Percentiles rank a stretch among this genome's conserved stretches.
Conservation (phyloP, 2,888 invertebrate species). For the Oligia fasciuncula region DNA sequence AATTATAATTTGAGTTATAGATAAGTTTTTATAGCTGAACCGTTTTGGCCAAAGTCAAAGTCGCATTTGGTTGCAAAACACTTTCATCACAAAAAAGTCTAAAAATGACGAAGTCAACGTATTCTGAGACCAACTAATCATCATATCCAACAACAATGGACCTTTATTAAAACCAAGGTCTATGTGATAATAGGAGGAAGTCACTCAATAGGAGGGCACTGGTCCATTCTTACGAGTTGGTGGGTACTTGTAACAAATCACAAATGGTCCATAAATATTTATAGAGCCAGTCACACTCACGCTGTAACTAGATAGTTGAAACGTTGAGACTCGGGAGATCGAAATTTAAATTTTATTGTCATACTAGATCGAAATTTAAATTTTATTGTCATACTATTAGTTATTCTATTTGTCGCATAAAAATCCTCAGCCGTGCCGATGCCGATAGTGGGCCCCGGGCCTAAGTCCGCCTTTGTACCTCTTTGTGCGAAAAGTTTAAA, state of each 20-base stretch:
- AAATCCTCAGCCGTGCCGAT: no score
- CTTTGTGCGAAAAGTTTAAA: no score
- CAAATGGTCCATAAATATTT: constrained; percentile 1
- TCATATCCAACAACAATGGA: constrained; percentile 9
- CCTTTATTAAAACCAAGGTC: constrained; percentile 37
- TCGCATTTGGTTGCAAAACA: background rate
- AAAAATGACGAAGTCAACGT: background rate
- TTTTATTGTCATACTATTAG: no score
- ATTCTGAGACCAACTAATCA: background rate
- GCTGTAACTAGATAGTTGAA: background rate
- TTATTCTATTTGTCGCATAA: no score
- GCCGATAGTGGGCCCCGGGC: no score
- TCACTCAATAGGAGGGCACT: constrained; percentile 30
- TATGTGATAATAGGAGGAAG: constrained; percentile 48
- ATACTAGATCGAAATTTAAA: no score
- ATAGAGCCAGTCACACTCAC: background rate
- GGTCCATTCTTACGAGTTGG: constrained; percentile 22
- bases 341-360: no score
- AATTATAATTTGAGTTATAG: background rate
- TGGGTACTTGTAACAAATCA: background rate
- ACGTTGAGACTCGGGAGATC: background rate
- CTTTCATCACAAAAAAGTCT: no score
- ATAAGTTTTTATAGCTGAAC: background rate
- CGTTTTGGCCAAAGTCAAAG: background rate
- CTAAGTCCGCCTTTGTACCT: no score